Base-by-base conservation (phyloP, 2,113 vertebrate genomes). In the Vulpes lagopus region DNA sequence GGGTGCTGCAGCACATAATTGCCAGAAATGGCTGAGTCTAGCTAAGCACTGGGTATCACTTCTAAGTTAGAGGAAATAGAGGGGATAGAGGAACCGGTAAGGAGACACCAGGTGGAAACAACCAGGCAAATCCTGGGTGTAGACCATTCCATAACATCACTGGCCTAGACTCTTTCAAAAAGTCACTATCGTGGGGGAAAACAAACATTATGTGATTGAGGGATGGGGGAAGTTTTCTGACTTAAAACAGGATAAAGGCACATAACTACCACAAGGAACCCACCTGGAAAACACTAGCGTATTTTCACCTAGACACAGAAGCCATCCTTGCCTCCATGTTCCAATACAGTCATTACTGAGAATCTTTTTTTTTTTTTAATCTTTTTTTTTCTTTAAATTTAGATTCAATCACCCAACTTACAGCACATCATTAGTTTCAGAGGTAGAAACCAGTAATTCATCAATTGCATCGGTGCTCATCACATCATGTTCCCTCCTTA, bases 41-140 rank as follows among this genome's bases (percentile, higher is more conserved):
- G 9, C 1, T 12, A n/a, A 55, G 19, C 1, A 5, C 12, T 6
- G 9, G 53, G 43, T 11, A 12, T 11, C 19, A 11, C 8, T 32
- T 86, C 5, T 43, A 38, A 60, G 64, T 64, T 49, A 15, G 2
- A 53, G 43, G 43, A 64, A 12, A 65, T 5, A 4, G 43, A 22
- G 5, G 14, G 19, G 35, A 65, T 0, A 55, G 27, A 79, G 15
- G 60, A 27, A 27, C 27, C 49, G 20, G 38, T 9, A n/a, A 55
- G 32, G 32, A 6, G 12, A 4, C 25, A 25, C 19, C 69, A 32
- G 1, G n/a, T 17, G 7, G 16, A 27, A 51, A 60, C 22, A 10
- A 15, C 8, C 27, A 16, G n/a, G 9, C 49, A 38, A 67, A 80
- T 51, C 11, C 51, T 7, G 15, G n/a, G 59, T 1, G 15, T 3